phyloP scores from a whole-genome alignment of 2,888 invertebrate species.

The Falcaria lacertinaria region DNA sequence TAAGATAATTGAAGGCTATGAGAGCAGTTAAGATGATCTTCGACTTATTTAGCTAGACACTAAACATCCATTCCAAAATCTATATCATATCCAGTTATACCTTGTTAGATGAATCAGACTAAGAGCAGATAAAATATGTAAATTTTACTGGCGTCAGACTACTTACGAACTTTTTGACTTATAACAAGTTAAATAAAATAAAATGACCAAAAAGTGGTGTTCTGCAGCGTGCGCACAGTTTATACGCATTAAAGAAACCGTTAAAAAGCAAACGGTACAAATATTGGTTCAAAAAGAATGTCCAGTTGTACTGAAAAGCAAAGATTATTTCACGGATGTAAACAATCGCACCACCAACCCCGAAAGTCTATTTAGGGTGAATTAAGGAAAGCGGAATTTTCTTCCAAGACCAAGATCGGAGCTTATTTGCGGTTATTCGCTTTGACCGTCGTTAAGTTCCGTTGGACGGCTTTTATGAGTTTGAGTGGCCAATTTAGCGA shows the following conservation, averaged over 20 bases:
- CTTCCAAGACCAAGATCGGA: slow-evolving; percentile 69
- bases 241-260: slow-evolving; percentile 1
- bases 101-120: too few species aligned
- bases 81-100: too few species aligned
- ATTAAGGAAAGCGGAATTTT: slow-evolving; percentile 75
- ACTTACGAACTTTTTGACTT: too few species aligned
- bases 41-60: too few species aligned
- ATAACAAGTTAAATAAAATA: too few species aligned
- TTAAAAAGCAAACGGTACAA: slow-evolving; percentile 19
- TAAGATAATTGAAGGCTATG: too few species aligned
- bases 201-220: too few species aligned
- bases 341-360: slow-evolving; percentile 61
- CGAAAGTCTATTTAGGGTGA: slow-evolving; percentile 69
- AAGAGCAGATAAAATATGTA: too few species aligned
- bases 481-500: slow-evolving; percentile 77
- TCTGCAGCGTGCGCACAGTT: slow-evolving; percentile 1
- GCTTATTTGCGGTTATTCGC: slow-evolving; percentile 80
- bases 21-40: too few species aligned
- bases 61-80: too few species aligned
- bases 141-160: too few species aligned
- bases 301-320: slow-evolving; percentile 40
- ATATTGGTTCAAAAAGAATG: slow-evolving; percentile 27
- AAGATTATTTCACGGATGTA: slow-evolving; percentile 64
- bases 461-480: slow-evolving; percentile 75
- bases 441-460: slow-evolving; percentile 79